Conservation (phyloP, 2,113 vertebrate genomes). For the Neodontobutis hainanensis region DNA sequence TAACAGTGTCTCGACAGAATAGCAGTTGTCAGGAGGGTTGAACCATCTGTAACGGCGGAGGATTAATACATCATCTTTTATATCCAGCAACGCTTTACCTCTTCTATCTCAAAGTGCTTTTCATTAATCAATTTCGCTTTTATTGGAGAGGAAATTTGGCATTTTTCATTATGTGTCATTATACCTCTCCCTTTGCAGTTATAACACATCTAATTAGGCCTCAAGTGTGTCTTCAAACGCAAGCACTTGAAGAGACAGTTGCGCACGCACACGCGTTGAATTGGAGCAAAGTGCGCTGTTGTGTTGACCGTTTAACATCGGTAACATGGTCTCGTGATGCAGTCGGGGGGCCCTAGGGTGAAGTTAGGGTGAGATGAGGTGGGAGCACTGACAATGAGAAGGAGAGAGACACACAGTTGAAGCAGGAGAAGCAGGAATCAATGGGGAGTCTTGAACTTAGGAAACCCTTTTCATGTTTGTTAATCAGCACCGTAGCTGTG, state of each 20-base stretch:
- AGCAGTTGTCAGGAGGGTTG: slow-evolving; percentile 99
- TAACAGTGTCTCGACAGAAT: slow-evolving; percentile 99
- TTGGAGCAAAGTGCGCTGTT: slow-evolving; percentile 32
- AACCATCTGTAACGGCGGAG: slow-evolving; percentile 99
- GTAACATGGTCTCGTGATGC: slow-evolving; percentile 28
- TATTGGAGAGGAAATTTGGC: slow-evolving; percentile 97
- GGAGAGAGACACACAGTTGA: slow-evolving; percentile 60
- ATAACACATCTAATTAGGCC: slow-evolving; percentile 96
- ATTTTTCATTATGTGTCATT: slow-evolving; percentile 97
- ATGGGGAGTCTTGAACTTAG: slow-evolving; percentile 75
- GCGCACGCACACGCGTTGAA: slow-evolving; percentile 20
- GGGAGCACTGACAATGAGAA: slow-evolving; percentile 51
- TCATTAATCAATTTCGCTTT: slow-evolving; percentile 99
- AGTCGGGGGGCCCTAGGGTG: slow-evolving; percentile 1
- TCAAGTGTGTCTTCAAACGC: slow-evolving; percentile 85
- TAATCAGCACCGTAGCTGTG: slow-evolving; percentile 69
- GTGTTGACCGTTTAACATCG: slow-evolving; percentile 43
- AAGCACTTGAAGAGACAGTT: slow-evolving; percentile 83
- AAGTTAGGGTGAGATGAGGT: slow-evolving; percentile 10
- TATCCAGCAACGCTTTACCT: slow-evolving; percentile 97
- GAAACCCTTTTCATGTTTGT: slow-evolving; percentile 78
- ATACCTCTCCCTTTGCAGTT: slow-evolving; percentile 89
- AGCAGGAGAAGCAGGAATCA: slow-evolving; percentile 56
- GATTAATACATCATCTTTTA: slow-evolving; percentile 99
- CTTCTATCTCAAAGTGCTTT: slow-evolving; percentile 97